Evolutionary conservation across 2,888 invertebrate species (phyloP).

Genomic region (Dolichopus griseipennis): DNA sequence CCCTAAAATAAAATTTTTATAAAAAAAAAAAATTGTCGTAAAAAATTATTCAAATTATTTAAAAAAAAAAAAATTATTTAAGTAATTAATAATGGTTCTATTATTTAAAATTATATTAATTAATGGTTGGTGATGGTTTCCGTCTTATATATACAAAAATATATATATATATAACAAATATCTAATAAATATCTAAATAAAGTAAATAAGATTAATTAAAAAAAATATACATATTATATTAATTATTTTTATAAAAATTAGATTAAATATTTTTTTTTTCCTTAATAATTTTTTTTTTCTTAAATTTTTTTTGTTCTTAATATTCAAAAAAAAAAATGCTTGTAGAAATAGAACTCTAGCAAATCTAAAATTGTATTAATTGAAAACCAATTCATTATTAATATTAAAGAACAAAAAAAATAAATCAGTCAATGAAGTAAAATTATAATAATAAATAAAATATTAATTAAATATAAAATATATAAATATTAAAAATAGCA

Average conservation of each 20-base stretch:
- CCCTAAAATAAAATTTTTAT: too few relatives aligned
- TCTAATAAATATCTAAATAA: background rate
- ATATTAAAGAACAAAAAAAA: background rate
- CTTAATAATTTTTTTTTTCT: background rate
- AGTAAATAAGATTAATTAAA: too few relatives aligned
- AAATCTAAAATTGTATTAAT: too few relatives aligned
- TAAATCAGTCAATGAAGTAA: constrained; percentile 2
- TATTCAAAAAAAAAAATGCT: background rate
- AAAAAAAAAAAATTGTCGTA: too few relatives aligned
- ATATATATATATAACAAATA: background rate
- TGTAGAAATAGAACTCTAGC: background rate
- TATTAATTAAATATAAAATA: background rate
- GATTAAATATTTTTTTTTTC: background rate
- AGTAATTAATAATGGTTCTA: background rate
- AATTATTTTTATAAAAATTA: background rate
- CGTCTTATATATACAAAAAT: background rate
- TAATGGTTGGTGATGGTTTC: constrained; percentile 11
- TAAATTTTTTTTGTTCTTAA: background rate
- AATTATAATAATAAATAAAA: constrained; percentile 4
- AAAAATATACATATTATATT: background rate
- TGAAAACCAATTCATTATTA: too few relatives aligned
- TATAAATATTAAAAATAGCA: background rate
- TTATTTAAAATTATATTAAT: background rate
- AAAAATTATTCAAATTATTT: too few relatives aligned
- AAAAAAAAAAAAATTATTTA: too few relatives aligned